A percentile compares a stretch with the other conserved stretches of the same genome.
Conservation (phyloP, 23 tunicate genomes). For the Clavelina lepadiformis region DNA sequence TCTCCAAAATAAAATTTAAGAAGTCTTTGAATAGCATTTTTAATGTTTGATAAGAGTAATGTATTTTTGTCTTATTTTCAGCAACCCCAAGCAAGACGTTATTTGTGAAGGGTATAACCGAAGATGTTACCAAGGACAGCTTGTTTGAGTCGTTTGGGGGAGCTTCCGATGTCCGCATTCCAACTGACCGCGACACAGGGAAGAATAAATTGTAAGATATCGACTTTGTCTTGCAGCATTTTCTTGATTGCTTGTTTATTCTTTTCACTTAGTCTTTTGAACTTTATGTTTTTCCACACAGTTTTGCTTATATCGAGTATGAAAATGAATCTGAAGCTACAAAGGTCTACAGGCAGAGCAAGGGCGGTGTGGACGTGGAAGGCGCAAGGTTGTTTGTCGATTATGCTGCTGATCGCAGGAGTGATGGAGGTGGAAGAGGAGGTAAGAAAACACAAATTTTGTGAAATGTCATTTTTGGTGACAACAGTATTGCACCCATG, state of each 20-base stretch:
- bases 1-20: no score
- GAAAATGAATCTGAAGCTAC: slow-evolving; percentile 50
- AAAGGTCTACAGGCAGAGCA: slow-evolving; percentile 31
- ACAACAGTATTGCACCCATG: no score
- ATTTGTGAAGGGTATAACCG: slow-evolving; percentile 84
- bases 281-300: slow-evolving; percentile 6
- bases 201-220: slow-evolving; percentile 60
- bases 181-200: slow-evolving; percentile 72
- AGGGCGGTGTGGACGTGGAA: slow-evolving; percentile 65
- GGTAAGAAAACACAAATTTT: not conserved
- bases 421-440: slow-evolving; percentile 46
- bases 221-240: not conserved
- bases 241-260: not conserved
- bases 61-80: slow-evolving; percentile 19
- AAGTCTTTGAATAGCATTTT: no score
- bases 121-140: slow-evolving; percentile 46
- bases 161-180: slow-evolving; percentile 73
- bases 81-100: slow-evolving; percentile 56
- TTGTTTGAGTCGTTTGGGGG: slow-evolving; percentile 46
- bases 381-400: slow-evolving; percentile 62
- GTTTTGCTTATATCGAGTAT: slow-evolving; percentile 78
- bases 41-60: no score
- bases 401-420: slow-evolving; percentile 56
- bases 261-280: not conserved
- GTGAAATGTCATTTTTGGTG: no score